Percentiles rank a stretch among this genome's conserved stretches.
These are phyloP conservation scores for Tympanuchus pallidicinctus DNA, from an alignment of 2,113 vertebrate species.

Conservation along the genomic window DNA sequence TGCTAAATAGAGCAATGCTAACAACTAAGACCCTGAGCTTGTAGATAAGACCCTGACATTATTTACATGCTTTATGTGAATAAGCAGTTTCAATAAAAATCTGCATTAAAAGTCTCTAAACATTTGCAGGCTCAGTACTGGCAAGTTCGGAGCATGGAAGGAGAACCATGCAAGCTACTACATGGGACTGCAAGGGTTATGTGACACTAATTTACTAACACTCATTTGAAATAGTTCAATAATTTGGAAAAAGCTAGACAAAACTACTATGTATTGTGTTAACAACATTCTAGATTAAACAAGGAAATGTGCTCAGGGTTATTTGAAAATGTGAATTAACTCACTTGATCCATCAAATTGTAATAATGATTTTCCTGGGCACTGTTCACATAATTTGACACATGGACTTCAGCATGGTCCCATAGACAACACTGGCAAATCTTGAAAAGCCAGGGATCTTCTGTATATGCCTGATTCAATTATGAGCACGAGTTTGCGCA, in stretches of 20 bases:
- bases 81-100: not conserved
- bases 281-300: not conserved
- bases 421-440: not conserved
- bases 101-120: not conserved
- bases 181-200: not conserved
- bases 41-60: not conserved
- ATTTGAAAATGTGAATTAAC: not conserved
- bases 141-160: not conserved
- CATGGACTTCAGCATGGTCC: not conserved
- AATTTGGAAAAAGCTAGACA: not conserved
- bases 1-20: not conserved
- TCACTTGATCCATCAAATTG: not conserved
- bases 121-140: not conserved
- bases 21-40: not conserved
- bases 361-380: not conserved
- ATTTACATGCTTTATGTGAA: not conserved
- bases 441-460: not conserved
- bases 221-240: not conserved
- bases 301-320: not conserved
- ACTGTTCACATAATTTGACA: accelerated
- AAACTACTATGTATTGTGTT: not conserved
- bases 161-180: not conserved
- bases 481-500: not conserved
- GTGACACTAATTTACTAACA: not conserved
- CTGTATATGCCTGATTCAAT: not conserved